Conservation (phyloP, 2,888 invertebrate species). For the Heliconius ethilla region DNA sequence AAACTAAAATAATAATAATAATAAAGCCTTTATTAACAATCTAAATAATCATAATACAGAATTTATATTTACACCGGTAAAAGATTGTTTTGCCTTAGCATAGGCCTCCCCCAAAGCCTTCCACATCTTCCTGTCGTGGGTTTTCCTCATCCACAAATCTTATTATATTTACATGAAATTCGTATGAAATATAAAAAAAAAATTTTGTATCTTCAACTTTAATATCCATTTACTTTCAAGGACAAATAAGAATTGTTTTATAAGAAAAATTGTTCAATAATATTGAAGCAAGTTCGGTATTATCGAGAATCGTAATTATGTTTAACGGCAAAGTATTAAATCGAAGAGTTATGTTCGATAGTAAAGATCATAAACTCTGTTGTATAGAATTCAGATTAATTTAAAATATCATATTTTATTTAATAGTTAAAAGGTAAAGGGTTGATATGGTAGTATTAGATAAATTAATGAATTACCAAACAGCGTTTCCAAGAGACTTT, state of each 20-base stretch:
- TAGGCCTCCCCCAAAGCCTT: too few relatives aligned
- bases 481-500: constrained; percentile 23
- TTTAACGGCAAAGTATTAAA: constrained; percentile 6
- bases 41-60: too few relatives aligned
- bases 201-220: background rate
- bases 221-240: constrained; percentile 12
- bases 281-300: constrained; percentile 1
- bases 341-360: background rate
- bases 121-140: too few relatives aligned
- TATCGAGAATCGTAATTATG: background rate
- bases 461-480: constrained; percentile 8
- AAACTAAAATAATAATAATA: too few relatives aligned
- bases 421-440: background rate
- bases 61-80: too few relatives aligned
- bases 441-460: background rate
- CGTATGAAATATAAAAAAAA: background rate
- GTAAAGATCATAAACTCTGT: background rate
- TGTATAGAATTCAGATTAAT: background rate
- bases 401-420: background rate
- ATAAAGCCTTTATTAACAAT: too few relatives aligned
- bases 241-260: background rate
- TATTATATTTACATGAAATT: background rate
- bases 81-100: too few relatives aligned
- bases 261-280: background rate
- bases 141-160: too few relatives aligned